phyloP scores from a whole-genome alignment of 2,888 invertebrate genomes.

The Monoplex corrugatus region DNA sequence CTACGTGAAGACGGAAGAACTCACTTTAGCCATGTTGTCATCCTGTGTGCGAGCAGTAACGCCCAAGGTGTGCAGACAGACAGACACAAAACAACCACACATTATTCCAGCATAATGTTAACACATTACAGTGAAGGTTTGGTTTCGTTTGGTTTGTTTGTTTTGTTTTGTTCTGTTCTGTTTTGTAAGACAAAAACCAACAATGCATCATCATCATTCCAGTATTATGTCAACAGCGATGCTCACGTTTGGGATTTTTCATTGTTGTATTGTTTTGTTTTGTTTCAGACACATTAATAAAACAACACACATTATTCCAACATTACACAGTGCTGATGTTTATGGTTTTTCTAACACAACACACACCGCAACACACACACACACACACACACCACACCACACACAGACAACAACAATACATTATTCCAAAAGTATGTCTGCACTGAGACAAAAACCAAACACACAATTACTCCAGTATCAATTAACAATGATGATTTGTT shows the following conservation, averaged over 20 bases:
- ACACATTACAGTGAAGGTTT: too few species aligned
- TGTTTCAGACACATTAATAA: too few species aligned
- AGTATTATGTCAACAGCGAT: too few species aligned
- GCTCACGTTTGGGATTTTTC: too few species aligned
- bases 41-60: conserved; percentile 59
- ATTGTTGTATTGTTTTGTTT: too few species aligned
- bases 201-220: too few species aligned
- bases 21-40: conserved; percentile 75
- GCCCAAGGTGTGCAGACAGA: neutral
- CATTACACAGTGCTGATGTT: neutral
- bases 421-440: neutral
- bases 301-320: neutral
- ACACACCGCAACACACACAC: neutral
- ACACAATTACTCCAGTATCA: neutral
- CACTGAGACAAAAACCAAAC: neutral
- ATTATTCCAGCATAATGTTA: neutral
- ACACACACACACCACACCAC: neutral
- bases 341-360: neutral
- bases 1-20: conserved; percentile 61
- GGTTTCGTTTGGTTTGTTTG: too few species aligned
- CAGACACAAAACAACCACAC: neutral
- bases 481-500: too few species aligned
- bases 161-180: too few species aligned
- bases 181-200: too few species aligned
- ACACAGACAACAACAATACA: neutral